Percentiles rank a stretch among this genome's conserved stretches.
These are phyloP conservation scores for Manacus vitellinus DNA, from an alignment of 2,113 vertebrate genomes.

Conservation along the genomic window DNA sequence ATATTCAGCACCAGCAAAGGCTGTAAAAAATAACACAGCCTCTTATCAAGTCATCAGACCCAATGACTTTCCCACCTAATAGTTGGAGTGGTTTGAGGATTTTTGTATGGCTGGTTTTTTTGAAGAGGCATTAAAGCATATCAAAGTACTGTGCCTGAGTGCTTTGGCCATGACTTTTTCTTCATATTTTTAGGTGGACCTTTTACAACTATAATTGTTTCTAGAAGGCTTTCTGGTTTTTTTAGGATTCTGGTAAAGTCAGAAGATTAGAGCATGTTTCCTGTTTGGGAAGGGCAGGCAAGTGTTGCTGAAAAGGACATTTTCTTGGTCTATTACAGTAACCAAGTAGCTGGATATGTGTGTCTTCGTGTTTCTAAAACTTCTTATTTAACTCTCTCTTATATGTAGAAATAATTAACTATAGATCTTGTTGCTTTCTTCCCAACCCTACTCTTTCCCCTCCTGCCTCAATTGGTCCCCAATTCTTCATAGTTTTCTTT, in stretches of 20 bases:
- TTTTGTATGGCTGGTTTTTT: background rate
- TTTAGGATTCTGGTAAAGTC: background rate
- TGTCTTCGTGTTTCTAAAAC: background rate
- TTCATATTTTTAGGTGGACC: background rate
- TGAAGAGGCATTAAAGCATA: background rate
- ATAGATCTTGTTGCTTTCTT: background rate
- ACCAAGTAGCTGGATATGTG: background rate
- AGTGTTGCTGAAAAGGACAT: background rate
- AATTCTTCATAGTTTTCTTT: background rate
- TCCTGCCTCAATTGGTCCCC: rapidly evolving
- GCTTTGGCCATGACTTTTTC: background rate
- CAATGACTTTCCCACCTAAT: background rate
- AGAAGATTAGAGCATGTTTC: background rate
- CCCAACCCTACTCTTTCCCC: background rate
- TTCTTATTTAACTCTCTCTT: background rate
- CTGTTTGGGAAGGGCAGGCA: background rate
- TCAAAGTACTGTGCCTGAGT: background rate
- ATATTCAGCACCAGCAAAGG: background rate
- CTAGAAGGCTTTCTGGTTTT: background rate
- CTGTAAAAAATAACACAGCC: background rate
- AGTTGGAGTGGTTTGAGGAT: background rate
- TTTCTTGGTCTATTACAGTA: background rate
- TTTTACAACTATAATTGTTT: background rate
- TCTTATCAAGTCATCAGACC: conserved; percentile 14
- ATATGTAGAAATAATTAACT: background rate